These are phyloP conservation scores for Philereme transversata DNA, from an alignment of 2,888 invertebrate species.

Conservation along the genomic window DNA sequence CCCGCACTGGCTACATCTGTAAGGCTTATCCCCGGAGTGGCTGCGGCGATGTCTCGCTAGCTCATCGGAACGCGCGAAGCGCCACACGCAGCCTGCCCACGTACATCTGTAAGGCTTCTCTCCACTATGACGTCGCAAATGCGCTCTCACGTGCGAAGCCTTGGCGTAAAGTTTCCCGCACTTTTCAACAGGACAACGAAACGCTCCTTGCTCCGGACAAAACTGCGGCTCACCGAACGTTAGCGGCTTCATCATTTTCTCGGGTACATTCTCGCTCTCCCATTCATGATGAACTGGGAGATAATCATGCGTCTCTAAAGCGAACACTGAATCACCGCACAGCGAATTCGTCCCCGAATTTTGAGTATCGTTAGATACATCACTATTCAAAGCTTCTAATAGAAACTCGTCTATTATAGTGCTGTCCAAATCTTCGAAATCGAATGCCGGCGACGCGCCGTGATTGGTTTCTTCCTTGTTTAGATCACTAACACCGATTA, in stretches of 20 bases:
- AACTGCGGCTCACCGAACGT: slow-evolving; percentile 74
- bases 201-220: slow-evolving; percentile 82
- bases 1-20: slow-evolving; percentile 93
- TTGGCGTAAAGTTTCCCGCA: slow-evolving; percentile 94
- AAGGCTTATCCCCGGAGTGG: slow-evolving; percentile 98
- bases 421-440: slow-evolving; percentile 72
- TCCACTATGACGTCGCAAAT: slow-evolving; percentile 93
- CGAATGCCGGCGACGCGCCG: slow-evolving; percentile 61
- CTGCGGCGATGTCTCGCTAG: slow-evolving; percentile 95
- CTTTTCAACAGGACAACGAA: slow-evolving; percentile 87
- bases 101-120: slow-evolving; percentile 90
- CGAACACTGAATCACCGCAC: slow-evolving; percentile 56
- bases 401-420: slow-evolving; percentile 73
- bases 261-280: too few relatives aligned
- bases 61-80: slow-evolving; percentile 97
- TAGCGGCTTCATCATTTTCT: slow-evolving; percentile 48
- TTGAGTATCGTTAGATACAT: slow-evolving; percentile 59
- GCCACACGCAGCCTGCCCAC: slow-evolving; percentile 94
- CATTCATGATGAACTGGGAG: slow-evolving; percentile 33
- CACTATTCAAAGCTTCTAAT: slow-evolving; percentile 65
- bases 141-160: slow-evolving; percentile 95
- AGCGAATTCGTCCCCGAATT: slow-evolving; percentile 55
- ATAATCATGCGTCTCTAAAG: slow-evolving; percentile 56
- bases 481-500: slow-evolving; percentile 62
- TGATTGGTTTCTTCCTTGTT: slow-evolving; percentile 61